These are phyloP conservation scores for Lipophrys pholis DNA, from an alignment of 2,113 vertebrate genomes.

Conservation along the genomic window DNA sequence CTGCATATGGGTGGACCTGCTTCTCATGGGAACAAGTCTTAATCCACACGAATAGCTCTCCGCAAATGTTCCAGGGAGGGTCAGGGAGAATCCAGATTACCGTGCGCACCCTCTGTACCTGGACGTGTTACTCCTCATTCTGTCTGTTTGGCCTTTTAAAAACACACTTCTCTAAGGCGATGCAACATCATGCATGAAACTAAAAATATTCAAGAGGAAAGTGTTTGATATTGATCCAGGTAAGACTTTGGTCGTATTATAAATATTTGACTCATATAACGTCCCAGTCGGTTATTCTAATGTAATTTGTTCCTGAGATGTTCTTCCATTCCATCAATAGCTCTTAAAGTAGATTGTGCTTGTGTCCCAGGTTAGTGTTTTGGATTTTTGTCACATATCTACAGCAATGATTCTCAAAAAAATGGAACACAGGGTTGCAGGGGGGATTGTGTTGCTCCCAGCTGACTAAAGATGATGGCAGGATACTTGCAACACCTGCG, in stretches of 20 bases:
- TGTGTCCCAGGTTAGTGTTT: not conserved
- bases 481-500: no score
- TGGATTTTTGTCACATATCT: not conserved
- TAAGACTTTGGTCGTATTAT: conserved; percentile 16
- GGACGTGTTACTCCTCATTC: conserved; percentile 16
- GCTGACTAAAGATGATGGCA: no score
- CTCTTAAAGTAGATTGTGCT: not conserved
- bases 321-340: not conserved
- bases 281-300: conserved; percentile 12
- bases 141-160: conserved; percentile 33
- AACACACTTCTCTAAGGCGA: conserved; percentile 12
- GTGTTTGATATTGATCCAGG: conserved; percentile 26
- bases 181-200: conserved; percentile 18
- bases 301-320: conserved; percentile 19
- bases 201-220: not conserved
- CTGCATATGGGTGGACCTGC: conserved; percentile 16
- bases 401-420: no score
- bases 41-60: conserved; percentile 45
- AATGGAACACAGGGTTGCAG: no score
- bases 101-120: not conserved
- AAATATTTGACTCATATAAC: not conserved
- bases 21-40: conserved; percentile 42
- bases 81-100: conserved; percentile 28
- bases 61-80: conserved; percentile 19
- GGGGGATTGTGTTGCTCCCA: no score